These are phyloP conservation scores for Lasioglossum figueresi DNA, from an alignment of 2,888 invertebrate genomes.

Conservation along the genomic window DNA sequence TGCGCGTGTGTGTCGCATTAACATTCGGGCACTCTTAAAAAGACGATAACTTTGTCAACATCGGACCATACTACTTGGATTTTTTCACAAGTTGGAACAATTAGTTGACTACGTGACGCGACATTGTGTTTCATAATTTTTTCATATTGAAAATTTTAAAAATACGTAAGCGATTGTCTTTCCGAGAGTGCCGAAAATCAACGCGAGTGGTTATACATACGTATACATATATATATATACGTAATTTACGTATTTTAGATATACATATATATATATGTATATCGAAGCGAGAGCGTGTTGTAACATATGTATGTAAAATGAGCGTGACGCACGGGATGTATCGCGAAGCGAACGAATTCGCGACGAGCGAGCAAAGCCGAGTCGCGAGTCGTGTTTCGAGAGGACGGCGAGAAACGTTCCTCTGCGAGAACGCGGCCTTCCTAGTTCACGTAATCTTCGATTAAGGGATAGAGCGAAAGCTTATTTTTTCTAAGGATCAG, in stretches of 20 bases:
- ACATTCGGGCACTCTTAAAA: background rate
- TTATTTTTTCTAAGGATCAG: constrained; percentile 37
- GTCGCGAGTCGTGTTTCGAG: constrained; percentile 3
- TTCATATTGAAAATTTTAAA: background rate
- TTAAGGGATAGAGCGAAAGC: constrained; percentile 23
- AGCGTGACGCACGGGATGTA: constrained; percentile 3
- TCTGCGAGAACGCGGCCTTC: background rate
- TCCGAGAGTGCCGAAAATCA: background rate
- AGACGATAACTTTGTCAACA: background rate
- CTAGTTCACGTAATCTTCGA: constrained; percentile 23
- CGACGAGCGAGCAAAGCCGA: constrained; percentile 20
- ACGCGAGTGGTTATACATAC: background rate
- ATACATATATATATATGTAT: background rate
- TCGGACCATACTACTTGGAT: background rate
- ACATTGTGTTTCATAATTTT: too few species aligned
- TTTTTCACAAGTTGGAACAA: background rate
- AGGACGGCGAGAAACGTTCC: background rate
- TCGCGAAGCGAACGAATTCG: constrained; percentile 10
- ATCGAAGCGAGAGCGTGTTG: constrained; percentile 21
- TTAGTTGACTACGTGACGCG: too few species aligned
- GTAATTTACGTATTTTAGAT: too few species aligned
- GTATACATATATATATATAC: too few species aligned
- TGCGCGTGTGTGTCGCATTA: too few species aligned
- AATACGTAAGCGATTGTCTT: background rate
- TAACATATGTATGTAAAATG: constrained; percentile 31